Base-by-base conservation (phyloP, 2,113 vertebrate genomes). In the Mohoua ochrocephala region DNA sequence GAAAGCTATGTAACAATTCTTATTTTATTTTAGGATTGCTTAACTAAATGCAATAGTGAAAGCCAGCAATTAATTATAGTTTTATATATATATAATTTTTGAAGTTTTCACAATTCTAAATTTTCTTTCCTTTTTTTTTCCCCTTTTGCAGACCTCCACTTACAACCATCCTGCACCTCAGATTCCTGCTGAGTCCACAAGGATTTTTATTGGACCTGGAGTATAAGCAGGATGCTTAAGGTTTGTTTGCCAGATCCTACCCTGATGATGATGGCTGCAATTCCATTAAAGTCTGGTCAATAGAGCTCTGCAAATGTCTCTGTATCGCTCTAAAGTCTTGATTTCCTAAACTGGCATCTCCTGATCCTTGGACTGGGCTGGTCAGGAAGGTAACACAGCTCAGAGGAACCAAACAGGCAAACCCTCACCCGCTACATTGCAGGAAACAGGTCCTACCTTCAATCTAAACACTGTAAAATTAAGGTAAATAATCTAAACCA, bases 371-470 rank as follows among this genome's bases (percentile, higher is more conserved):
- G 26, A 21, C 7, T 33, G 33, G 37, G 57, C 44, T 53, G 31
- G 17, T 69, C 53, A 69, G 21, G 33, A 64, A n/a, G 30, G 21
- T 21, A 31, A 15, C 1, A 3, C 30, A 67, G 44, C 42, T 76
- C 76, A 57, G 52, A 53, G 68, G n/a, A 27, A 28, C 56, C 0
- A 4, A 44, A 17, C 33, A 69, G 37, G 11, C 9, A 83, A 76
- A 85, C 5, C 16, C 7, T 63, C 31, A 45, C 7, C 49, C 39
- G 41, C 17, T 16, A 10, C n/a, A n/a, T 2, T 0, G 1, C 10
- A 64, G 22, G 30, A 41, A 60, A n/a, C 23, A 42, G 7, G 37
- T 61, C 63, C 45, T 50, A 53, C 47, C 37, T 28, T 42, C n/a
- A 61, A 10, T 27, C n/a, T 65, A 1, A 2, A 8, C 2, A 27